phyloP scores from a whole-genome alignment of 2,888 invertebrate genomes.

The Limnephilus rhombicus region DNA sequence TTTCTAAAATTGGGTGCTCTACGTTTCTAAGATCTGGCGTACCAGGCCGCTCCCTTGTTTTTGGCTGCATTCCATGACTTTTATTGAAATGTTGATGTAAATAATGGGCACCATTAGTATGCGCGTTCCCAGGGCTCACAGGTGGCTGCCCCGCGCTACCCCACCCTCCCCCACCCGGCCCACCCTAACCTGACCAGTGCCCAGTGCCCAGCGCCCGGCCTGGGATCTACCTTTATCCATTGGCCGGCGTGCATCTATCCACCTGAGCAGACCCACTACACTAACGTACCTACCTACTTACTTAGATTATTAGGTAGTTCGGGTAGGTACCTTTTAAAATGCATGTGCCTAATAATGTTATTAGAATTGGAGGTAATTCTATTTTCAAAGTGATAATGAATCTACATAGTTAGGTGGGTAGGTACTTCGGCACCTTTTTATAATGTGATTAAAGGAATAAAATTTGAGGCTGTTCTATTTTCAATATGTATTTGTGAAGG shows the following conservation, averaged over 20 bases:
- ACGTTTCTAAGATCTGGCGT: not conserved
- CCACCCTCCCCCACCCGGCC: not conserved
- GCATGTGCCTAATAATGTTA: not conserved
- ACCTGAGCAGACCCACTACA: not conserved
- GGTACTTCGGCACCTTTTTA: no score
- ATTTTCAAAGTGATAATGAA: no score
- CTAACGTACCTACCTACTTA: not conserved
- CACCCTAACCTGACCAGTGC: not conserved
- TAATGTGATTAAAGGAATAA: no score
- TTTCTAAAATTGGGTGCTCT: not conserved
- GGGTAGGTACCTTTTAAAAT: not conserved
- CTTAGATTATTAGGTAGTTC: not conserved
- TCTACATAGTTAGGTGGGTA: no score
- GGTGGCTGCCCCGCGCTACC: slow-evolving; percentile 39
- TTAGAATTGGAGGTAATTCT: no score
- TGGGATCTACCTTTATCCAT: slow-evolving; percentile 8
- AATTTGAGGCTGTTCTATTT: no score
- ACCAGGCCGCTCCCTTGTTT: slow-evolving; percentile 54
- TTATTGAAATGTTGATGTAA: slow-evolving; percentile 66
- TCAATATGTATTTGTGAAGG: no score
- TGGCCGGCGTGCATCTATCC: not conserved
- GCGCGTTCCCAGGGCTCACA: slow-evolving; percentile 54
- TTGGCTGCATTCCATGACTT: slow-evolving; percentile 64
- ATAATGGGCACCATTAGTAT: slow-evolving; percentile 59
- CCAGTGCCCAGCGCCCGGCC: not conserved